Evolutionary conservation across 2,888 invertebrate species (phyloP).

Genomic region (Hypsopygia costalis): DNA sequence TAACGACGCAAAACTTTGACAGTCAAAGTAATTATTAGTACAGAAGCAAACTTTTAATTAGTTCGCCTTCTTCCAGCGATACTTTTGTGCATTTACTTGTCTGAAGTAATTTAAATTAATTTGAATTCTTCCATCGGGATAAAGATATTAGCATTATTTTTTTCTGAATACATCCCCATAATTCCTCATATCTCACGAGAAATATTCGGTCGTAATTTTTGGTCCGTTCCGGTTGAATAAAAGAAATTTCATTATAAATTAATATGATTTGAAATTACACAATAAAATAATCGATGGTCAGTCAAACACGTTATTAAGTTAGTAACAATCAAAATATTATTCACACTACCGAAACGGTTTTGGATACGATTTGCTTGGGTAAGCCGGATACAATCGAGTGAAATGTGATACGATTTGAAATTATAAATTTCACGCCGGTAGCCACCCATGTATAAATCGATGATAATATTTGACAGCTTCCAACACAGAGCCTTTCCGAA

Average conservation of each 20-base stretch:
- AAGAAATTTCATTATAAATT: slow-evolving; percentile 14
- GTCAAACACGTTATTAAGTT: slow-evolving; percentile 20
- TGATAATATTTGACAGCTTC: slow-evolving; percentile 50
- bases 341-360: slow-evolving; percentile 27
- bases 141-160: slow-evolving; percentile 29
- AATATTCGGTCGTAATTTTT: slow-evolving; percentile 26
- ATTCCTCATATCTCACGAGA: slow-evolving; percentile 12
- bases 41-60: slow-evolving; percentile 78
- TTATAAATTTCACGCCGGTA: slow-evolving; percentile 66
- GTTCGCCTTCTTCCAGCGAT: slow-evolving; percentile 69
- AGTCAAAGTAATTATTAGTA: slow-evolving; percentile 80
- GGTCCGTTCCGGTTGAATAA: slow-evolving; percentile 28
- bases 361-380: slow-evolving; percentile 30
- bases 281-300: slow-evolving; percentile 19
- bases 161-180: slow-evolving; percentile 25
- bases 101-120: slow-evolving; percentile 69
- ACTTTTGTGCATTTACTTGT: slow-evolving; percentile 73
- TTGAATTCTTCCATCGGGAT: slow-evolving; percentile 56
- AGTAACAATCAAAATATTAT: slow-evolving; percentile 39
- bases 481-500: slow-evolving; percentile 30
- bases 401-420: slow-evolving; percentile 45
- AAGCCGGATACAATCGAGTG: slow-evolving; percentile 31
- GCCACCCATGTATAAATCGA: slow-evolving; percentile 31
- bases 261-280: slow-evolving; percentile 20
- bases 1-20: slow-evolving; percentile 79